Percentiles rank a stretch among this genome's conserved stretches.
Conservation (phyloP, 92 coral and sea anemone species). For the Palythoa caribaeorum region DNA sequence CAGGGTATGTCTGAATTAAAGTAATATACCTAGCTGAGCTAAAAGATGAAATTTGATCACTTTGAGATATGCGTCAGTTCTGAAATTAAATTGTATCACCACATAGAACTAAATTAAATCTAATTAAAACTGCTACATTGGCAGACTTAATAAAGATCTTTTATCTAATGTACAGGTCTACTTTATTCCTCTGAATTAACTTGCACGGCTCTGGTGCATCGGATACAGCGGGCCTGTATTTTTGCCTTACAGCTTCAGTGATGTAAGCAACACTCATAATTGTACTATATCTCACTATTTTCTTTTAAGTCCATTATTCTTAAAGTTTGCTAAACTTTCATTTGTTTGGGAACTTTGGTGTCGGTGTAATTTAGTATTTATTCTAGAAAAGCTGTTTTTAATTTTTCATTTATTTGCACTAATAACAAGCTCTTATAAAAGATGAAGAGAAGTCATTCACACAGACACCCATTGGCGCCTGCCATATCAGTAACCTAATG, state of each 20-base stretch:
- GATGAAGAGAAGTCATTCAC: background rate
- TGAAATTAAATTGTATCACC: background rate
- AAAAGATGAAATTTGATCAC: background rate
- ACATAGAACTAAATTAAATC: background rate
- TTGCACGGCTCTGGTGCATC: conserved; percentile 5
- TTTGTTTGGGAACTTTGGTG: no score
- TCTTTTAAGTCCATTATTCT: background rate
- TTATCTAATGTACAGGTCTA: background rate
- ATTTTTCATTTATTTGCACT: no score
- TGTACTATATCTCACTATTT: background rate
- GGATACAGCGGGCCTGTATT: conserved; percentile 20
- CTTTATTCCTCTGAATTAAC: background rate
- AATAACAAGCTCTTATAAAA: no score
- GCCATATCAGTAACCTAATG: background rate
- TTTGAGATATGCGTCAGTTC: no score
- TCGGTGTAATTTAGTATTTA: no score
- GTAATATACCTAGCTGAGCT: background rate
- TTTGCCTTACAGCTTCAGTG: conserved; percentile 19
- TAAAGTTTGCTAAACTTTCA: background rate
- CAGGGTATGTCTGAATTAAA: background rate
- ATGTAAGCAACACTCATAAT: conserved; percentile 9
- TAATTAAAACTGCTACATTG: background rate
- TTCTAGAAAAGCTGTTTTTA: no score
- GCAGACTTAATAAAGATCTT: background rate
- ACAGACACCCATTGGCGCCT: background rate